phyloP scores from a whole-genome alignment of 2,888 invertebrate genomes.

The Mythimna lalbum region DNA sequence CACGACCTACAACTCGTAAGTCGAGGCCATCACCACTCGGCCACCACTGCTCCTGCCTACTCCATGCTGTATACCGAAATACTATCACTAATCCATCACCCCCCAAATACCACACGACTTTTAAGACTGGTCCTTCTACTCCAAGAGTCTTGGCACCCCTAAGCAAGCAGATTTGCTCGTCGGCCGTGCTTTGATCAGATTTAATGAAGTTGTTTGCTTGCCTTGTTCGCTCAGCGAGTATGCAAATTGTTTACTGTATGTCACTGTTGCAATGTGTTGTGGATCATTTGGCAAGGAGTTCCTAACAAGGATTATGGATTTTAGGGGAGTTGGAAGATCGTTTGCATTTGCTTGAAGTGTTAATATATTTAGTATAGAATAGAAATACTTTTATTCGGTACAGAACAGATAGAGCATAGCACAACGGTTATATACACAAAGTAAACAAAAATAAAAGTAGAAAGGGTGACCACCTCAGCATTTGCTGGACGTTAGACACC shows the following conservation, averaged over 20 bases:
- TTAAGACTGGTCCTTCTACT: background rate
- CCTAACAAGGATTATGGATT: conserved; percentile 32
- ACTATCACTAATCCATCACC: background rate
- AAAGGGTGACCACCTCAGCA: too few species aligned
- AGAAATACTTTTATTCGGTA: too few species aligned
- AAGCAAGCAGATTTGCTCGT: conserved; percentile 53
- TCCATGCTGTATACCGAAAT: background rate
- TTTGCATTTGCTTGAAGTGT: background rate
- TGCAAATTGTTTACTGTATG: conserved; percentile 60
- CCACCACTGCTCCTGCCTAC: too few species aligned
- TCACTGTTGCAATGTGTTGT: conserved; percentile 41
- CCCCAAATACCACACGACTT: background rate
- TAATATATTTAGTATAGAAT: too few species aligned
- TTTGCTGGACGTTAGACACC: too few species aligned
- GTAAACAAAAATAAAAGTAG: too few species aligned
- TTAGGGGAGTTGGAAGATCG: background rate
- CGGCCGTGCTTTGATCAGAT: conserved; percentile 53
- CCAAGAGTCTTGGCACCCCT: conserved; percentile 7
- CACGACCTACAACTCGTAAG: too few species aligned
- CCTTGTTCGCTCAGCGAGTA: conserved; percentile 46
- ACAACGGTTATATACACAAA: too few species aligned
- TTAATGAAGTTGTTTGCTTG: conserved; percentile 61
- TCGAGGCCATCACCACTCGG: too few species aligned
- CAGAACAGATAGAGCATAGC: too few species aligned
- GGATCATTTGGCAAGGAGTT: conserved; percentile 42